Evolutionary conservation across 2,888 invertebrate genomes (phyloP).

Genomic region (Emmelina monodactyla): DNA sequence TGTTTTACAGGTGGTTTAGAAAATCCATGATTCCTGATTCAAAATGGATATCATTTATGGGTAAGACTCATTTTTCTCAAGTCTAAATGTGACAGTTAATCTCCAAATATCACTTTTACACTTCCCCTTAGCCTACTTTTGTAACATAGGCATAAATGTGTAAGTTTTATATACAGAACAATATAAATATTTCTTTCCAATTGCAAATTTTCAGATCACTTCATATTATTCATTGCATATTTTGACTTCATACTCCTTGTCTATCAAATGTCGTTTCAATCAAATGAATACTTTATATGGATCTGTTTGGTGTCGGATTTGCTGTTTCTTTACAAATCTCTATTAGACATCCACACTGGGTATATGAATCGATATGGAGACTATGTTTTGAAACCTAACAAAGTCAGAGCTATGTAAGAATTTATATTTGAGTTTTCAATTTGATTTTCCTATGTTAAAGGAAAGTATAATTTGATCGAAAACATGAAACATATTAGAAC

Average conservation of each 20-base stretch:
- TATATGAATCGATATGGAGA: slow-evolving; percentile 60
- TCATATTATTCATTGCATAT: slow-evolving; percentile 44
- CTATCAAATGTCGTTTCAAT: slow-evolving; percentile 58
- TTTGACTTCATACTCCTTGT: slow-evolving; percentile 46
- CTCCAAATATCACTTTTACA: background rate
- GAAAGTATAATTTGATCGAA: no score
- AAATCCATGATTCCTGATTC: slow-evolving; percentile 52
- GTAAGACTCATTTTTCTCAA: slow-evolving; percentile 21
- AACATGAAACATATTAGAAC: no score
- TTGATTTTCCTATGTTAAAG: no score
- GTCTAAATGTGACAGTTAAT: background rate
- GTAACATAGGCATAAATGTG: no score
- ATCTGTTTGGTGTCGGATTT: slow-evolving; percentile 39
- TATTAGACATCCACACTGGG: slow-evolving; percentile 54
- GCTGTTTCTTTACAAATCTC: slow-evolving; percentile 46
- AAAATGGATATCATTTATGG: slow-evolving; percentile 40
- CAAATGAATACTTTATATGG: slow-evolving; percentile 33
- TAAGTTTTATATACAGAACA: no score
- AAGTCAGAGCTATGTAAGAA: slow-evolving; percentile 50
- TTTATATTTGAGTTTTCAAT: no score
- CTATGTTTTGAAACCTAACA: slow-evolving; percentile 44
- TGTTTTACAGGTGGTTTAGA: slow-evolving; percentile 51
- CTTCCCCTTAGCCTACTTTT: background rate
- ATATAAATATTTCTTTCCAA: no score
- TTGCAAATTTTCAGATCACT: slow-evolving; percentile 51